phyloP scores from a whole-genome alignment of 2,888 invertebrate species.

The Machimus atricapillus region DNA sequence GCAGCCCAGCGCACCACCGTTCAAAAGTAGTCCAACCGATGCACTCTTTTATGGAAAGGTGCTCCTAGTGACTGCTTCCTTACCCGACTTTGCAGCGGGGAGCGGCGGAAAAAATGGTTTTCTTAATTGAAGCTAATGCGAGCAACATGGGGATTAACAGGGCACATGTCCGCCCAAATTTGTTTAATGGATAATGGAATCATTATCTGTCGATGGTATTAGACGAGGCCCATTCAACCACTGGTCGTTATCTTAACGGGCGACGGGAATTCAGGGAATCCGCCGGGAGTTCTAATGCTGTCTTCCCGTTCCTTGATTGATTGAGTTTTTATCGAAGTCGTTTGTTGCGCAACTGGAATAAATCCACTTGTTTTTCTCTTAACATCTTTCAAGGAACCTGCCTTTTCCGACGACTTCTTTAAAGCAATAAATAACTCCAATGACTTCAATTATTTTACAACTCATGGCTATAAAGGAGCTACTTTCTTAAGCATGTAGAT shows the following conservation, averaged over 20 bases:
- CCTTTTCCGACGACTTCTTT: not conserved
- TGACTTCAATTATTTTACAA: not conserved
- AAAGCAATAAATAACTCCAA: not conserved
- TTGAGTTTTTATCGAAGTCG: not conserved
- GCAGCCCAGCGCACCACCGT: not conserved
- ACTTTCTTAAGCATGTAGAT: not conserved
- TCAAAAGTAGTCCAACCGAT: not conserved
- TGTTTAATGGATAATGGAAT: not conserved
- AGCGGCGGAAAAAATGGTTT: not conserved
- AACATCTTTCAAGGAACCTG: not conserved
- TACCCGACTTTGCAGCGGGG: not conserved
- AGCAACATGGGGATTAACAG: not conserved
- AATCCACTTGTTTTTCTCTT: not conserved
- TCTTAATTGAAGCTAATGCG: not conserved
- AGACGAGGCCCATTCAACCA: not conserved
- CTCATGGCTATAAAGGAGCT: not conserved
- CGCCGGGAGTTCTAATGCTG: not conserved
- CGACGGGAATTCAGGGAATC: not conserved
- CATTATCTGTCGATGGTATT: not conserved
- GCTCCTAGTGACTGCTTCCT: not conserved
- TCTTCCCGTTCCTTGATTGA: not conserved
- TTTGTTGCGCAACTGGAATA: not conserved
- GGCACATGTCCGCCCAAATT: not conserved
- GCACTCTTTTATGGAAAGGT: not conserved
- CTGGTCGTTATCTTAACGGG: not conserved